These are phyloP conservation scores for Heteromyza rotundicornis DNA, from an alignment of 2,888 invertebrate genomes.

Conservation along the genomic window DNA sequence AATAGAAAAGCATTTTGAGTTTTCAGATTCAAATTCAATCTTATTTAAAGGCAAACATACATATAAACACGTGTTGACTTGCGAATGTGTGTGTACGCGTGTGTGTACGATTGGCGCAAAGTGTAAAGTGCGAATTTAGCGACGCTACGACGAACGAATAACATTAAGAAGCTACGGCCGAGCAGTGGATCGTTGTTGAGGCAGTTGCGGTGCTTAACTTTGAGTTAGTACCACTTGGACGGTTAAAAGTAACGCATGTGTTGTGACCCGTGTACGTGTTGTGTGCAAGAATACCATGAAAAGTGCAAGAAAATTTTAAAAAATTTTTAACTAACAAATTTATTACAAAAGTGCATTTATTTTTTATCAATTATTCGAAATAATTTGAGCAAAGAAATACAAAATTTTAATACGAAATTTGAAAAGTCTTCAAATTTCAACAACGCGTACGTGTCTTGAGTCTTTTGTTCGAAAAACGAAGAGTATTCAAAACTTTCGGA, in stretches of 20 bases:
- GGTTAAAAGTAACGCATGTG: constrained; percentile 52
- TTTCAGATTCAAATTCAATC: background rate
- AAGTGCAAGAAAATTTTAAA: constrained; percentile 11
- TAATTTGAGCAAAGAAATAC: constrained; percentile 14
- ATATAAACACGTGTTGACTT: background rate
- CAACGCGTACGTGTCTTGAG: constrained; percentile 44
- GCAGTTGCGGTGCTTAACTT: constrained; percentile 7
- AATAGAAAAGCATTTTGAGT: background rate
- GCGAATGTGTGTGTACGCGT: constrained; percentile 19
- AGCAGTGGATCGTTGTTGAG: constrained; percentile 6
- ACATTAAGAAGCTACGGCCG: constrained; percentile 15
- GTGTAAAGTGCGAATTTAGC: constrained; percentile 57
- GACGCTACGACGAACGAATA: constrained; percentile 11
- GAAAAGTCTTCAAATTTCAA: no score
- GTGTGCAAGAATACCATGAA: constrained; percentile 9
- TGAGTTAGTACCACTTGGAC: constrained; percentile 54
- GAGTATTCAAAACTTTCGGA: no score
- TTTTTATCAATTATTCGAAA: no score
- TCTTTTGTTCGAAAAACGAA: constrained; percentile 47
- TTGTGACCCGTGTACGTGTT: constrained; percentile 26
- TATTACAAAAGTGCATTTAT: constrained; percentile 8
- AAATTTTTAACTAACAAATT: constrained; percentile 12
- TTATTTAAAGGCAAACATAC: background rate
- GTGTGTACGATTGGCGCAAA: constrained; percentile 34
- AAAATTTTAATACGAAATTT: background rate